A percentile compares a stretch with the other conserved stretches of the same genome.
phyloP scores from a whole-genome alignment of 2,113 vertebrate species.

The Hippocampus abdominalis region DNA sequence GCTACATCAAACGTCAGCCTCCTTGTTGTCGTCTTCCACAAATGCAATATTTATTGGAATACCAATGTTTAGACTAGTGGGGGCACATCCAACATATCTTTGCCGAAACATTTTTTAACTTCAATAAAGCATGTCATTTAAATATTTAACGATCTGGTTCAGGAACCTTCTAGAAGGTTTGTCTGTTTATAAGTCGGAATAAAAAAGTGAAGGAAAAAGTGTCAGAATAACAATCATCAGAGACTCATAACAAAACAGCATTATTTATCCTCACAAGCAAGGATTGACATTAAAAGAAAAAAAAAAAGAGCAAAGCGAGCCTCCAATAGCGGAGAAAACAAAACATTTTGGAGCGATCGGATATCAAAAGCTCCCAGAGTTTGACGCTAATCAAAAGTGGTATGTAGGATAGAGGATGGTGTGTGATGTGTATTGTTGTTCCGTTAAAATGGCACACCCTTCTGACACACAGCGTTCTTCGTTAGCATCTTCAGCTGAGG shows the following conservation, averaged over 20 bases:
- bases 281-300: slow-evolving; percentile 6
- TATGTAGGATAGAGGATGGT: slow-evolving; percentile 29
- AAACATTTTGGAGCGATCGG: slow-evolving; percentile 29
- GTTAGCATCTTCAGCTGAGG: slow-evolving; percentile 24
- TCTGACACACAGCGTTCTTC: slow-evolving; percentile 23
- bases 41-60: too few relatives aligned
- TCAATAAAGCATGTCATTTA: neutral
- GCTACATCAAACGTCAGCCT: too few relatives aligned
- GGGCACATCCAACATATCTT: too few relatives aligned
- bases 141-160: slow-evolving; percentile 22
- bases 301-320: slow-evolving; percentile 5
- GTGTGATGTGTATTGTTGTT: slow-evolving; percentile 33
- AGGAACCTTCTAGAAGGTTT: slow-evolving; percentile 10
- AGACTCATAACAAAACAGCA: slow-evolving; percentile 15
- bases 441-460: slow-evolving; percentile 26
- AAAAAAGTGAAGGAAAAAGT: slow-evolving; percentile 7
- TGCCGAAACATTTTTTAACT: neutral
- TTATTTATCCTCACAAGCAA: slow-evolving; percentile 30
- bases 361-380: slow-evolving; percentile 40
- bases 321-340: slow-evolving; percentile 35
- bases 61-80: too few relatives aligned
- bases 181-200: slow-evolving; percentile 14
- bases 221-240: slow-evolving; percentile 30
- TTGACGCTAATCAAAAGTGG: slow-evolving; percentile 43
- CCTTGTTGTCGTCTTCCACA: too few relatives aligned